Conservation (phyloP, 2,888 invertebrate species). For the Callyntrura sp. region DNA sequence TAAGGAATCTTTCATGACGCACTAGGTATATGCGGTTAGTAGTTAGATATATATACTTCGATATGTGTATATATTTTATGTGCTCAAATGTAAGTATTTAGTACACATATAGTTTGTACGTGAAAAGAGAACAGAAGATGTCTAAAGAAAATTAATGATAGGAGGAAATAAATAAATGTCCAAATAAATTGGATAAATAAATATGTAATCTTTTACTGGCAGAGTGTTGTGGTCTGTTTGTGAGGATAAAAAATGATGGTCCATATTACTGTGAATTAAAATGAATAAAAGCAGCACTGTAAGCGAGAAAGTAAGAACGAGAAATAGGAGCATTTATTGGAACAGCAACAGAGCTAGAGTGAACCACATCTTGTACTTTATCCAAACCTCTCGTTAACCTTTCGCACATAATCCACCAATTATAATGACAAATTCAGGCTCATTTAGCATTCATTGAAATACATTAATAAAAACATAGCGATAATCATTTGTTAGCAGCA, state of each 20-base stretch:
- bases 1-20: neutral
- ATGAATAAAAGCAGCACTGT: too few relatives aligned
- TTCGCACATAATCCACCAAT: neutral
- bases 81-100: too few relatives aligned
- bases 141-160: slow-evolving; percentile 15
- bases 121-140: too few relatives aligned
- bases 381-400: neutral
- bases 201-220: neutral
- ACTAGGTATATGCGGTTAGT: neutral
- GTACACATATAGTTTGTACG: too few relatives aligned
- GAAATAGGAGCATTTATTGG: neutral
- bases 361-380: neutral
- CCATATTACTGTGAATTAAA: too few relatives aligned
- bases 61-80: too few relatives aligned
- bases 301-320: neutral
- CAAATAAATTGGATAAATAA: slow-evolving; percentile 28
- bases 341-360: neutral
- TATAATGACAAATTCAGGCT: neutral
- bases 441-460: neutral
- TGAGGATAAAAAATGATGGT: neutral
- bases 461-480: neutral
- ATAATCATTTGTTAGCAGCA: neutral
- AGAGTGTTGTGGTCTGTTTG: neutral
- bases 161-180: neutral
- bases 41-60: too few relatives aligned